These are phyloP conservation scores for Chalcis sispes DNA, from an alignment of 2,888 invertebrate genomes.

Conservation along the genomic window DNA sequence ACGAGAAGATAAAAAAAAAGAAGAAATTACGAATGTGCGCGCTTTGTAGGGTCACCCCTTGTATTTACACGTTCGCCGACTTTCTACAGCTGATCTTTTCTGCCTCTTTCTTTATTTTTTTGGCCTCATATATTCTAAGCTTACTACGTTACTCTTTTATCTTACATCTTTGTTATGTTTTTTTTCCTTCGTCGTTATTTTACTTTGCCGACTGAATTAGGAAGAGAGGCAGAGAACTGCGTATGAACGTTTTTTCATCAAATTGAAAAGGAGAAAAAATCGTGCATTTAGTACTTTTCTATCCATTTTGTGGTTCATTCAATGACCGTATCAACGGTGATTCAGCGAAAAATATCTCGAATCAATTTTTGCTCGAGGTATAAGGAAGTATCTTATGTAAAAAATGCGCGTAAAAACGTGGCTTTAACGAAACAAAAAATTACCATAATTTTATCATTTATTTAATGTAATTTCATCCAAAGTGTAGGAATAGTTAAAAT, in stretches of 20 bases:
- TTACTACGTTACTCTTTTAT: background rate
- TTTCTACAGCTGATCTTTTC: too few relatives aligned
- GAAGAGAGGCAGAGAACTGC: conserved; percentile 22
- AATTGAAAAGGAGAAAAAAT: conserved; percentile 12
- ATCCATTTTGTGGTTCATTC: background rate
- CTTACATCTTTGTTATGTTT: background rate
- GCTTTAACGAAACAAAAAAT: too few relatives aligned
- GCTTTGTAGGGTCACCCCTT: too few relatives aligned
- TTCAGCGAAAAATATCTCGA: conserved; percentile 50
- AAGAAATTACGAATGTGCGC: too few relatives aligned
- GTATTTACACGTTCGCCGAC: too few relatives aligned
- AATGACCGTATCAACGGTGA: conserved; percentile 33
- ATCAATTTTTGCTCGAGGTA: too few relatives aligned
- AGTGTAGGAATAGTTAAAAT: too few relatives aligned
- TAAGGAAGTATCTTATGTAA: too few relatives aligned
- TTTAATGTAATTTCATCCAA: too few relatives aligned
- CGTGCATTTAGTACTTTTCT: conserved; percentile 24
- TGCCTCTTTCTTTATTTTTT: conserved; percentile 2
- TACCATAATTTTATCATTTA: too few relatives aligned
- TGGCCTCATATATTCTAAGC: background rate
- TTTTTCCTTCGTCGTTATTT: background rate
- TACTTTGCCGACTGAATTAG: conserved; percentile 33
- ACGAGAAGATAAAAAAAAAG: too few relatives aligned
- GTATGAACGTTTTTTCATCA: conserved; percentile 15
- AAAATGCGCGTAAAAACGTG: conserved; percentile 10